Percentiles rank a stretch among this genome's conserved stretches.
These are phyloP conservation scores for Phortica magna DNA, from an alignment of 2,888 invertebrate genomes.

Conservation along the genomic window DNA sequence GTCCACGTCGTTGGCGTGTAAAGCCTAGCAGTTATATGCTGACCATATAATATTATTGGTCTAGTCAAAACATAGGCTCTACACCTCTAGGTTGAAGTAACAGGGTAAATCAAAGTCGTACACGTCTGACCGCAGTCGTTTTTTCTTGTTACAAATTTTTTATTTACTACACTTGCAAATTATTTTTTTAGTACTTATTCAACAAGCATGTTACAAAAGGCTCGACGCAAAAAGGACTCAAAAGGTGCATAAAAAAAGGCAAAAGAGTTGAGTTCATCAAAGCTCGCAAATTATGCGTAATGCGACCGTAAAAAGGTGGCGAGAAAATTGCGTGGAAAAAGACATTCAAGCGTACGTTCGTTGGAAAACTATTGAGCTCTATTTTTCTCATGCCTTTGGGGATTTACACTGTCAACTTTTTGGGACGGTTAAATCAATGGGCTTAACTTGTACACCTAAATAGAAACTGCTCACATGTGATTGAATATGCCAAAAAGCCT, in stretches of 20 bases:
- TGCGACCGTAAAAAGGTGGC: background rate
- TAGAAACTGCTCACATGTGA: background rate
- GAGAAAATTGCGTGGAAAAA: background rate
- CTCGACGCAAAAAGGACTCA: slow-evolving; percentile 29
- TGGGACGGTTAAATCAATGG: background rate
- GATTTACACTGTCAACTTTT: background rate
- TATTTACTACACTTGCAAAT: slow-evolving; percentile 53
- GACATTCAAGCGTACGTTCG: background rate
- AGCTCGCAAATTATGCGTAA: background rate
- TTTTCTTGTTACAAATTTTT: background rate
- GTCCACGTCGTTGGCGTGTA: no score
- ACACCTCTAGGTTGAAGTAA: no score
- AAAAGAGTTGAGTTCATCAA: background rate
- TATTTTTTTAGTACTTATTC: slow-evolving; percentile 70
- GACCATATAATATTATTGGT: no score
- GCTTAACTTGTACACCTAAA: slow-evolving; percentile 1
- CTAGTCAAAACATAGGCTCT: no score
- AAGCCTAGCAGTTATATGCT: no score
- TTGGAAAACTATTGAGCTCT: no score
- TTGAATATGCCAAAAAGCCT: background rate
- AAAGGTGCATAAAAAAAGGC: background rate
- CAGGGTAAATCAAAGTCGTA: no score
- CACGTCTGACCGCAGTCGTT: no score
- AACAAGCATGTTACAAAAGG: slow-evolving; percentile 63
- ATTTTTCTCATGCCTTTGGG: background rate